These are phyloP conservation scores for Sphenodon punctatus DNA, from an alignment of 2,797 vertebrate species.

Conservation along the genomic window DNA sequence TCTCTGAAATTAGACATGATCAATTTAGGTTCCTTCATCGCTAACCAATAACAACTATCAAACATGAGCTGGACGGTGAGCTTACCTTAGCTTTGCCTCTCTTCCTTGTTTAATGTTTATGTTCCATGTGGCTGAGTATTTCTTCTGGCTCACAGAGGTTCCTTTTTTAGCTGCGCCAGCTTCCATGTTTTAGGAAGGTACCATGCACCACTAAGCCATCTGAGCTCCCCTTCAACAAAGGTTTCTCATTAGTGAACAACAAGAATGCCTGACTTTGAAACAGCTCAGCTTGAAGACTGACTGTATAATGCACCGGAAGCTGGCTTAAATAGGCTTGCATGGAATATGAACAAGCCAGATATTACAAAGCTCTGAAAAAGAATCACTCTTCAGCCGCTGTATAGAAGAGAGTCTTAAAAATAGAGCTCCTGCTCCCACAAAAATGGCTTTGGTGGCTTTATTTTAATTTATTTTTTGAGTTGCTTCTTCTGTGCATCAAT, in stretches of 20 bases:
- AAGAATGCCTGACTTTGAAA: background rate
- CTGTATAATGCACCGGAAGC: constrained; percentile 1
- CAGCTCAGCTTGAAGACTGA: background rate
- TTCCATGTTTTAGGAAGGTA: background rate
- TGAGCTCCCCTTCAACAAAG: background rate
- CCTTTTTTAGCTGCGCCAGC: background rate
- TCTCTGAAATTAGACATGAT: no score
- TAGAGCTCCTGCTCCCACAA: background rate
- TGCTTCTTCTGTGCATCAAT: constrained; percentile 21
- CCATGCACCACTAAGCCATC: background rate
- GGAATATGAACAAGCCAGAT: background rate
- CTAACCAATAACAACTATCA: no score
- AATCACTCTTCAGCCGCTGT: background rate
- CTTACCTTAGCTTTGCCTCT: no score
- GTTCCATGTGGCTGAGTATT: no score
- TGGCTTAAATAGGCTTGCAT: background rate
- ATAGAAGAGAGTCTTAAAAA: constrained; percentile 2
- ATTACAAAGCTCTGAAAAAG: background rate
- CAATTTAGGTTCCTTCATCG: no score
- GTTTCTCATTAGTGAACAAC: background rate
- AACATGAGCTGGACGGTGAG: no score
- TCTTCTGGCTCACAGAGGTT: no score
- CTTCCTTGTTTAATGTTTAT: no score
- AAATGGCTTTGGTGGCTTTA: background rate
- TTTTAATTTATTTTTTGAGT: no score